Evolutionary conservation across 2,113 vertebrate species (phyloP).

Genomic region (Mola mola): DNA sequence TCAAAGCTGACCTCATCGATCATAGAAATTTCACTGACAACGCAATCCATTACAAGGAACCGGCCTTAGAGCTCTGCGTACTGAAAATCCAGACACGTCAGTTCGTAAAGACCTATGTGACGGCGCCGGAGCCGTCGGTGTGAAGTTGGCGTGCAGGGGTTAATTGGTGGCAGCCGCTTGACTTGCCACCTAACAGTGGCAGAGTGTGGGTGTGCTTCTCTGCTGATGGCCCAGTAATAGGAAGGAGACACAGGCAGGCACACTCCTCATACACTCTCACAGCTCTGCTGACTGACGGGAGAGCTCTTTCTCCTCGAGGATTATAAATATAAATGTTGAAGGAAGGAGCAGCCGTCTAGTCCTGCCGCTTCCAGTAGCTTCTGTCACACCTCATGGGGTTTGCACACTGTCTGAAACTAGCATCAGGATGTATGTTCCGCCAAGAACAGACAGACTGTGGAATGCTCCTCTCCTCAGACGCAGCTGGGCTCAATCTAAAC

Average conservation of each 20-base stretch:
- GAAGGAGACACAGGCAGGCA: conserved; percentile 46
- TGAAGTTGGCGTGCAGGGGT: conserved; percentile 47
- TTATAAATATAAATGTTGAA: conserved; percentile 41
- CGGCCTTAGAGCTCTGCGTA: neutral
- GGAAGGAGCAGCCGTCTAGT: conserved; percentile 2
- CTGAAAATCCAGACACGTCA: conserved; percentile 35
- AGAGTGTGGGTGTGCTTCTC: conserved; percentile 60
- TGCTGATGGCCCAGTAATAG: conserved; percentile 58
- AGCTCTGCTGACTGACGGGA: conserved; percentile 55
- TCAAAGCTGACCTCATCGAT: conserved; percentile 46
- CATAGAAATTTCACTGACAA: conserved; percentile 34
- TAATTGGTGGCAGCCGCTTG: conserved; percentile 72
- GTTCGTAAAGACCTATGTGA: conserved; percentile 26
- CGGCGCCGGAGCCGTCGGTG: conserved; percentile 24
- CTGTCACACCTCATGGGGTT: conserved; percentile 1
- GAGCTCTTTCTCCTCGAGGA: neutral
- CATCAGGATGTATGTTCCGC: neutral
- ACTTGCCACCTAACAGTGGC: conserved; percentile 52
- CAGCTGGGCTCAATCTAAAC: conserved; percentile 5
- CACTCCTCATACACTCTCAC: conserved; percentile 26
- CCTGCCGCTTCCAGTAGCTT: conserved; percentile 14
- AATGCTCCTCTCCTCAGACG: neutral
- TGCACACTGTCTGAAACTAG: neutral
- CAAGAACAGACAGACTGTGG: conserved; percentile 2
- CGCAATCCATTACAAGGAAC: conserved; percentile 40